A percentile compares a stretch with the other conserved stretches of the same genome.
Evolutionary conservation across 2,113 vertebrate genomes (phyloP).

Genomic region (Coturnix japonica): DNA sequence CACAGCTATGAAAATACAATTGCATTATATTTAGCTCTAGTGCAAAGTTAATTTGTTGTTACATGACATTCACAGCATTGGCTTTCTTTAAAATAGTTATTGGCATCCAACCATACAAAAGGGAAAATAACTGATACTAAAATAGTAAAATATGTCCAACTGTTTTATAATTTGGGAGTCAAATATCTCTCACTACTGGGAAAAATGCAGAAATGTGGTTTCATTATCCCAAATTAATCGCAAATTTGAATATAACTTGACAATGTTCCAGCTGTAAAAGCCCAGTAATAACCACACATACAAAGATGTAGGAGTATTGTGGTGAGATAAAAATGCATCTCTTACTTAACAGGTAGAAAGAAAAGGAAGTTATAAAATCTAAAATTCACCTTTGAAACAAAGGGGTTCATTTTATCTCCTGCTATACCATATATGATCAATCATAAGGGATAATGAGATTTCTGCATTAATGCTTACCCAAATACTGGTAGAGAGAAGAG

Average conservation of each 20-base stretch:
- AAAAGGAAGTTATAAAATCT: background rate
- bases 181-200: background rate
- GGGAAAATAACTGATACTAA: background rate
- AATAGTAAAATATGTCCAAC: background rate
- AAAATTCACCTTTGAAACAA: background rate
- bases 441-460: background rate
- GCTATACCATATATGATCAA: background rate
- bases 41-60: background rate
- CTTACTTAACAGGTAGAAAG: background rate
- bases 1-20: background rate
- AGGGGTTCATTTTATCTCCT: background rate
- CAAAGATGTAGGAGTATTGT: background rate
- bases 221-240: background rate
- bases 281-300: background rate
- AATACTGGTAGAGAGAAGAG: background rate
- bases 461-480: background rate
- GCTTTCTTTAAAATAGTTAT: background rate
- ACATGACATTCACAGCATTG: background rate
- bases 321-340: background rate
- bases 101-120: background rate
- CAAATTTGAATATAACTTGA: background rate
- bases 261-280: background rate
- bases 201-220: background rate
- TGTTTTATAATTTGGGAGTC: slow-evolving; percentile 14
- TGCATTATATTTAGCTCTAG: background rate